Evolutionary conservation across 2,888 invertebrate genomes (phyloP), one percentile per base, ranked within the genome.

Genomic region (Lycaena phlaeas): DNA sequence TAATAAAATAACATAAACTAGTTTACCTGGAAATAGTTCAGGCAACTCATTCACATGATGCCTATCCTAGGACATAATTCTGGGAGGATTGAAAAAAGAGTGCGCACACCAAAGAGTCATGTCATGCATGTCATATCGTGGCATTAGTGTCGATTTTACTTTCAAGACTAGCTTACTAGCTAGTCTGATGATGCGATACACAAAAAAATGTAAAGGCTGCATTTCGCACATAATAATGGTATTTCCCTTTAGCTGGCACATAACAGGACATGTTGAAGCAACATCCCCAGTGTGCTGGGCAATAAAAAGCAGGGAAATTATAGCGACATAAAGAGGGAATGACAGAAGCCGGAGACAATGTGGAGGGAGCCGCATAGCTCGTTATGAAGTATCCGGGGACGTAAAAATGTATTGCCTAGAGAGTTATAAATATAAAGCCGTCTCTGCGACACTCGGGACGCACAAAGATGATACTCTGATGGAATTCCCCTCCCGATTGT

Each of bases 281-380:
- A 14, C 28, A 7, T 34, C 34, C 34, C 34, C 12, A 4, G 34
- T 34, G 34, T 22, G 12, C 14, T 9, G 48, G 54, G 59, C 46
- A 50, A 45, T 47, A 65, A 65, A 45, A 65, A 61, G 59, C 59
- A 51, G 56, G 46, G 61, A 59, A 61, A 66, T 67, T 64, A 64
- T 63, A 62, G 58, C 55, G 54, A 63, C 61, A 65, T 65, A 68
- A 39, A 39, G 30, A 39, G 39, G 31, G 31, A 26, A 25, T 11
- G 22, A 39, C 14, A 17, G 27, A 27, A 18, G 37, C 11, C 17
- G 25, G 27, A 28, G 38, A 34, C 39, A 36, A 30, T 38, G 18
- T 9, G 18, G 34, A 12, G 34, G 34, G 18, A 34, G 34, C 18
- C 12, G 0, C 34, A 9, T 12, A 18, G 34, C 34, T 34, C 34